phyloP scores from a whole-genome alignment of 2,797 vertebrate genomes.

The Pelochelys cantorii region DNA sequence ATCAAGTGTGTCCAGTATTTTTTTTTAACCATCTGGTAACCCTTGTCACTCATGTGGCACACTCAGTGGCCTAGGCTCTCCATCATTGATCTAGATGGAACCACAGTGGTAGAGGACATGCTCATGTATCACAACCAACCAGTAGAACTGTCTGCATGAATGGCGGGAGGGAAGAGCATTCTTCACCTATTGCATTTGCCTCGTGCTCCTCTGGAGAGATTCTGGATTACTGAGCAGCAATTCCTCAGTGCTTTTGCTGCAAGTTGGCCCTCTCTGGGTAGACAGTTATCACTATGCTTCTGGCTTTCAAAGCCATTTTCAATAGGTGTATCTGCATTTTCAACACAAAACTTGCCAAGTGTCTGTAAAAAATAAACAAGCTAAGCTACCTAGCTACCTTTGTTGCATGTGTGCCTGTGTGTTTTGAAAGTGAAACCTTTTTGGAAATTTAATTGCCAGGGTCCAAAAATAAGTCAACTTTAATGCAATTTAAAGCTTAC shows the following conservation, averaged over 20 bases:
- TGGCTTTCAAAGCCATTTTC: neutral
- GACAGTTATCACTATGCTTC: neutral
- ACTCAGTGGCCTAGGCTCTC: neutral
- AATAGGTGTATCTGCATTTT: fast-evolving
- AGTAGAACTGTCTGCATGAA: neutral
- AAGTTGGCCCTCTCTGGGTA: neutral
- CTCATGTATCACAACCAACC: neutral
- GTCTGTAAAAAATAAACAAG: neutral
- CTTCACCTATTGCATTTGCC: neutral
- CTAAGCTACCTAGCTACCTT: neutral
- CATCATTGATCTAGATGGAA: neutral
- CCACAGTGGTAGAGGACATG: fast-evolving
- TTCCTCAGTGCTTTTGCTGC: neutral
- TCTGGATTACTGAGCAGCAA: neutral
- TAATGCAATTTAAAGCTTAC: neutral
- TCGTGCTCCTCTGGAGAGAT: neutral
- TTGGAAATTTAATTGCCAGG: conserved; percentile 19
- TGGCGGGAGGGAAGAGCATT: neutral
- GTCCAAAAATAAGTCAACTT: neutral
- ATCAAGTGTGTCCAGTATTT: too few relatives aligned
- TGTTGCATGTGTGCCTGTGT: neutral
- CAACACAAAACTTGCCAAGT: fast-evolving
- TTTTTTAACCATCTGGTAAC: too few relatives aligned
- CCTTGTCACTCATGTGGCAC: too few relatives aligned
- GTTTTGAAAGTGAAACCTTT: neutral